phyloP scores from a whole-genome alignment of 1,140 invertebrate species.

The Radopholus similis region DNA sequence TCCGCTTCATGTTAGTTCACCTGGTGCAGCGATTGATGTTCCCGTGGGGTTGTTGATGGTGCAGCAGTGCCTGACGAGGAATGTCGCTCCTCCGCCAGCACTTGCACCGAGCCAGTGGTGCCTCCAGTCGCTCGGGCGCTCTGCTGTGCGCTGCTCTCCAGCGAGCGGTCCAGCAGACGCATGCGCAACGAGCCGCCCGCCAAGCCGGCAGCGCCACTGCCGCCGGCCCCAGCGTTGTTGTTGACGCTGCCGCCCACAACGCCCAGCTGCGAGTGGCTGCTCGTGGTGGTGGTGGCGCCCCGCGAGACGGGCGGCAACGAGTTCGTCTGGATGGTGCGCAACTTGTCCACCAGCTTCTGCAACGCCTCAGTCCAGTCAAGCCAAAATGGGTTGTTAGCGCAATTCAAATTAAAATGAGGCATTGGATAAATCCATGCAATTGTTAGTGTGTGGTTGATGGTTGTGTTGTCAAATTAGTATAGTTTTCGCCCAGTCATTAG shows the following conservation, averaged over 20 bases:
- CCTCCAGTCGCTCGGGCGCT: not conserved
- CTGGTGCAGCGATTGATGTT: not conserved
- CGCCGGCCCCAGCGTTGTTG: slow-evolving; percentile 34
- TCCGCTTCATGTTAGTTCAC: too few relatives aligned
- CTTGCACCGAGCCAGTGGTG: slow-evolving; percentile 14
- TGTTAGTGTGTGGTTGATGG: too few relatives aligned
- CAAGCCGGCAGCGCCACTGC: slow-evolving; percentile 13
- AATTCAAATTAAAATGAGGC: not conserved
- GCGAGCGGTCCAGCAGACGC: slow-evolving; percentile 37
- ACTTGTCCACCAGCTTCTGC: slow-evolving; percentile 47
- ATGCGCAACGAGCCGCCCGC: slow-evolving; percentile 23
- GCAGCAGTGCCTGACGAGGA: not conserved
- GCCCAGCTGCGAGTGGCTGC: slow-evolving; percentile 30
- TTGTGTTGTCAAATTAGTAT: too few relatives aligned
- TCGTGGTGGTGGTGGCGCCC: slow-evolving; percentile 6
- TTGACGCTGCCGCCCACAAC: slow-evolving; percentile 7
- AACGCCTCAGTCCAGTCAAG: not conserved
- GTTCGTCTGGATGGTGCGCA: slow-evolving; percentile 49
- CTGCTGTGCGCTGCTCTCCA: slow-evolving; percentile 12
- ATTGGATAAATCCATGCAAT: too few relatives aligned
- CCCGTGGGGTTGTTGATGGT: not conserved
- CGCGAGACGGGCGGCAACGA: slow-evolving; percentile 39
- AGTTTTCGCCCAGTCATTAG: too few relatives aligned
- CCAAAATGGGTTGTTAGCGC: not conserved
- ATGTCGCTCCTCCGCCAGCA: not conserved